Percentiles rank a stretch among this genome's conserved stretches.
Evolutionary conservation across 2,113 vertebrate species (phyloP).

Genomic region (Platysternon megacephalum): DNA sequence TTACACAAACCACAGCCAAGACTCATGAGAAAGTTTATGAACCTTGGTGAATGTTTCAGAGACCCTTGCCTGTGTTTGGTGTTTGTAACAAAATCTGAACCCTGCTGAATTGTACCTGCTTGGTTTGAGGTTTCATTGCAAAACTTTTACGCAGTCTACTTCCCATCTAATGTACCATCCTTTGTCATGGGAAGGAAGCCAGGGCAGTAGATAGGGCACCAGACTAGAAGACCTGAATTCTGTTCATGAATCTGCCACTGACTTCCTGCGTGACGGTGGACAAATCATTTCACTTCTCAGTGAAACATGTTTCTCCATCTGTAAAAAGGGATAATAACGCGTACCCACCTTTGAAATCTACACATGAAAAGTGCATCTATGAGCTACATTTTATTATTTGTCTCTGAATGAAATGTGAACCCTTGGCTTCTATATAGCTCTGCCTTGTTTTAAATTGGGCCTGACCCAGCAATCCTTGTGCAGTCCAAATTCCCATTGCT

Average conservation of each 20-base stretch:
- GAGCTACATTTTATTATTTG: background rate
- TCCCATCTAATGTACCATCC: fast-evolving
- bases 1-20: slow-evolving; percentile 60
- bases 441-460: background rate
- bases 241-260: background rate
- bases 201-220: background rate
- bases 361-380: background rate
- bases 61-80: slow-evolving; percentile 17
- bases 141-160: background rate
- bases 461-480: background rate
- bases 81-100: slow-evolving; percentile 32
- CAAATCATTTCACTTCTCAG: background rate
- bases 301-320: background rate
- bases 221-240: background rate
- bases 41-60: slow-evolving; percentile 25
- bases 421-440: background rate
- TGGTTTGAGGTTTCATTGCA: background rate
- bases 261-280: background rate
- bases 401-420: background rate
- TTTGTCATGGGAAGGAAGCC: background rate
- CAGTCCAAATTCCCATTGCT: background rate
- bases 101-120: slow-evolving; percentile 47
- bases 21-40: slow-evolving; percentile 50
- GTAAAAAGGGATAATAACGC: background rate
- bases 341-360: background rate